Evolutionary conservation across 1,140 invertebrate genomes (phyloP), one percentile per base, ranked within the genome.

Genomic region (Bombus haemorrhoidalis): DNA sequence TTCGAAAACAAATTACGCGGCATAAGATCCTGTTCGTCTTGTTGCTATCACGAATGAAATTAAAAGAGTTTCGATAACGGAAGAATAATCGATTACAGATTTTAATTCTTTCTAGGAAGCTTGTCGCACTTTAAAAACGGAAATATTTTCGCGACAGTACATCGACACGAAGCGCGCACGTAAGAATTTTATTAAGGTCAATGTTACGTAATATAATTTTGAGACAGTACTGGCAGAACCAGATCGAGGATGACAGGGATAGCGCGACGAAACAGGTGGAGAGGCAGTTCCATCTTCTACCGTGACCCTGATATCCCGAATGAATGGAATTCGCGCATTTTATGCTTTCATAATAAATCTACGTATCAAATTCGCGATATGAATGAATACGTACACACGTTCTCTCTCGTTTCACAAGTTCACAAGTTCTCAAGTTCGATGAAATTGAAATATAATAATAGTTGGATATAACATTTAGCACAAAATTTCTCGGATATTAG

Each of bases 181-280:
- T n/a, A 28, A 10, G 10, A 28, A n/a, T 13, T n/a, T 69, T 41
- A 34, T 62, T 79, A 41, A 43, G 25, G 3, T 79, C 53, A 93
- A 39, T 79, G 82, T 84, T 77, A 72, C 74, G 78, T 82, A 89
- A 86, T 66, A 87, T 69, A 86, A 86, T 83, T 73, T 34, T 34
- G 34, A 81, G 47, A 77, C 87, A 72, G 78, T 85, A 90, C 78
- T 85, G 68, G 43, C 71, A 76, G 64, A 86, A 73, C 75, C 13
- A 47, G 37, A 43, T 53, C 41, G 47, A 81, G 92, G 39, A 80
- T 75, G 59, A 62, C 64, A 62, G 22, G 28, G 47, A 87, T 12
- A 74, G 73, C 69, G 57, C 39, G 78, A 71, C 47, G n/a, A 59
- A 90, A 89, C 86, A 89, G 83, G 84, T 90, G 90, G 86, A 83